Evolutionary conservation across 2,797 vertebrate species (phyloP), one percentile per base, ranked within the genome.

Genomic region (Molossus molossus): DNA sequence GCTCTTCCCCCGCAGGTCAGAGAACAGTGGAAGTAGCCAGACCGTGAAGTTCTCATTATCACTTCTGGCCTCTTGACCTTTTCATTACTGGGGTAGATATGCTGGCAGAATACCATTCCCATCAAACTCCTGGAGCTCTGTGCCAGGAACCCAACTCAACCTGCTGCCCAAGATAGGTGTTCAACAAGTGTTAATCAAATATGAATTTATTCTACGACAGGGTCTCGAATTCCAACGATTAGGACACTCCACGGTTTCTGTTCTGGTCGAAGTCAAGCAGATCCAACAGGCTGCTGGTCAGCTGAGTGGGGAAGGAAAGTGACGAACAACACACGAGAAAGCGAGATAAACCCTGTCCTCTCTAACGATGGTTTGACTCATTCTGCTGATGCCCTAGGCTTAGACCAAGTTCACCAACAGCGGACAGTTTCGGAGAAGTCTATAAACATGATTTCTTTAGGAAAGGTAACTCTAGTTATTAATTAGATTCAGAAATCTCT

Each of bases 131-230:
- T 80, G 65, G 88, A 90, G 27, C 37, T 79, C 1, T 29, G n/a
- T 83, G 55, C 73, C 85, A 33, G 58, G 69, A 96, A 89, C 29
- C 5, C 62, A 97, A 57, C 55, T 94, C 67, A 90, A 94, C 57
- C 29, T 45, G 33, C 3, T 27, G 37, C 12, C 62, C 77, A 33
- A 11, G 84, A 94, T 29, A 93, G 33, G 14, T 69, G 23, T 60
- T 96, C 92, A 87, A 87, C 82, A 87, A 40, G 20, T 48, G 4
- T 58, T 93, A 77, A 85, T 95, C 57, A 93, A 97, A 82, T 96
- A 84, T 76, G 64, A 91, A 85, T 37, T 60, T 15, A 40, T 75
- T 91, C 67, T 76, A 62, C 84, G 77, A 84, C 58, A 92, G 67
- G 50, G 70, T 82, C 87, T 90, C 76, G 48, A 76, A 60, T 73